Percentiles rank a stretch among this genome's conserved stretches.
These are phyloP conservation scores for Crotalus horridus DNA, from an alignment of 2,113 vertebrate genomes.

Conservation along the genomic window DNA sequence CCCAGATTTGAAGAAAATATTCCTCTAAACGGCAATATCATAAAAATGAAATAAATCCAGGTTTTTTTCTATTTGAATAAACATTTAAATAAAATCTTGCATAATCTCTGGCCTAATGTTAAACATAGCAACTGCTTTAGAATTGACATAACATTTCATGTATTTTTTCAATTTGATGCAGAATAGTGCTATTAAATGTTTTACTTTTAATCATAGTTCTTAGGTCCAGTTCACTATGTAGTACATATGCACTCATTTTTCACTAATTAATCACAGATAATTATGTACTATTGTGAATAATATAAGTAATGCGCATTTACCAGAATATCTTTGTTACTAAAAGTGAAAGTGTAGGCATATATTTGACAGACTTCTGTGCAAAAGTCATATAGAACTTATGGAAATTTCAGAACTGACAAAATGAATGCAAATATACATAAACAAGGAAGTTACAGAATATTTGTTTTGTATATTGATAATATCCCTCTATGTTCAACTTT, in stretches of 20 bases:
- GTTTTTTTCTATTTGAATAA: neutral
- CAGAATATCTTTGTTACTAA: neutral
- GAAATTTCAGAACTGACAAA: neutral
- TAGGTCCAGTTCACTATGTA: neutral
- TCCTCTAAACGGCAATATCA: neutral
- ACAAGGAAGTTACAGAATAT: neutral
- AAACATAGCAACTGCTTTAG: neutral
- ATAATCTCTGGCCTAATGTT: neutral
- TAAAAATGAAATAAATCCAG: neutral
- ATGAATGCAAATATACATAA: neutral
- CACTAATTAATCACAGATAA: neutral
- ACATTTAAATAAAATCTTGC: neutral
- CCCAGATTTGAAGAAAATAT: neutral
- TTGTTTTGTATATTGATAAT: slow-evolving; percentile 9
- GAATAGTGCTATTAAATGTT: neutral
- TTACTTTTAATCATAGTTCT: neutral
- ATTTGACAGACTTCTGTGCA: neutral
- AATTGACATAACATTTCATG: neutral
- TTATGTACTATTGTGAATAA: neutral
- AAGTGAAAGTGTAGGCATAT: neutral
- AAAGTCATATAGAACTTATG: neutral
- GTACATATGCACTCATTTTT: neutral
- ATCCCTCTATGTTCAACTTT: neutral
- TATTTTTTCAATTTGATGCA: neutral
- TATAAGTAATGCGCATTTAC: neutral